phyloP scores from a whole-genome alignment of 2,888 invertebrate genomes.

The Drosophila macrospina region DNA sequence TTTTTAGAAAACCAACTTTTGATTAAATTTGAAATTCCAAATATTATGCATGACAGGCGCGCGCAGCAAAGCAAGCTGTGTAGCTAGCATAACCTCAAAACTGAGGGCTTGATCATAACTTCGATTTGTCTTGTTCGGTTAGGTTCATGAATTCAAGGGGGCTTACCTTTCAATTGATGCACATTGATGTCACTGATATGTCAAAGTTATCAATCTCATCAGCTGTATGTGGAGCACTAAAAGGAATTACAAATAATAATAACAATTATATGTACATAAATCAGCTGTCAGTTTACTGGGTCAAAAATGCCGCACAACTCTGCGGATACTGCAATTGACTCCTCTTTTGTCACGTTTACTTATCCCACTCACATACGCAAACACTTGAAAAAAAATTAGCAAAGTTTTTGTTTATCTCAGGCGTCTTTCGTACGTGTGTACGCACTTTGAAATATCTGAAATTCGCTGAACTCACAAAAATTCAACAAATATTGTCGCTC shows the following conservation, averaged over 20 bases:
- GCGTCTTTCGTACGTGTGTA: conserved; percentile 16
- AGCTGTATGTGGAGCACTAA: conserved; percentile 21
- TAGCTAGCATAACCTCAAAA: conserved; percentile 5
- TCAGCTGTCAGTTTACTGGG: conserved; percentile 10
- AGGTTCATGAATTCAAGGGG: neutral
- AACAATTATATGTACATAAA: conserved; percentile 30
- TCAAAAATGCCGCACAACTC: conserved; percentile 2
- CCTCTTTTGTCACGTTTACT: conserved; percentile 9
- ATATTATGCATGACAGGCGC: conserved; percentile 8
- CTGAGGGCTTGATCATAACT: conserved; percentile 21
- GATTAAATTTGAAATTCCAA: conserved; percentile 48
- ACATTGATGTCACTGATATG: conserved; percentile 4
- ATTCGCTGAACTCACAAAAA: conserved; percentile 40
- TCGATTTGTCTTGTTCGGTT: neutral
- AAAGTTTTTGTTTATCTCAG: conserved; percentile 31
- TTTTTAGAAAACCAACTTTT: neutral
- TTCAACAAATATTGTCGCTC: neutral
- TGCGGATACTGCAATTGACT: neutral
- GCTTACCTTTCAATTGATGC: conserved; percentile 33
- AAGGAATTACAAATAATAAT: conserved; percentile 42
- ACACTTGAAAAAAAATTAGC: conserved; percentile 50
- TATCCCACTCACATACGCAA: conserved; percentile 27
- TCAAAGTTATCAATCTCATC: conserved; percentile 6
- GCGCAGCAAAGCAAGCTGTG: neutral
- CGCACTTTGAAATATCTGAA: conserved; percentile 43